phyloP scores from a whole-genome alignment of 2,888 invertebrate species.

The Odontomyia ornata region DNA sequence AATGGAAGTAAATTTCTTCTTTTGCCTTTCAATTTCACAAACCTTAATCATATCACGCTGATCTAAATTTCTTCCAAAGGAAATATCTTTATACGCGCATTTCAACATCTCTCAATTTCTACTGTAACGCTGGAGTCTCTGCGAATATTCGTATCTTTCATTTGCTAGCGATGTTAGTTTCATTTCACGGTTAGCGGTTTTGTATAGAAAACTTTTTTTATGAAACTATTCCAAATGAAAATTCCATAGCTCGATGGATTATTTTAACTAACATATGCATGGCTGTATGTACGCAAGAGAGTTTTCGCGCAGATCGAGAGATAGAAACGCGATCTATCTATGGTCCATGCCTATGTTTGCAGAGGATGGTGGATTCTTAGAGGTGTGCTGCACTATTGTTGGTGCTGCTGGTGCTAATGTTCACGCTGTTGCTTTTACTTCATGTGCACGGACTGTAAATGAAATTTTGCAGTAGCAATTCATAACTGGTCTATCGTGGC shows the following conservation, averaged over 20 bases:
- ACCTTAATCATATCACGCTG: slow-evolving; percentile 7
- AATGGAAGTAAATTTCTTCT: neutral
- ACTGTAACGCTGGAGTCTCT: too few relatives aligned
- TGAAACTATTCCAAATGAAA: neutral
- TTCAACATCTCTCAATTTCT: neutral
- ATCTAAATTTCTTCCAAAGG: neutral
- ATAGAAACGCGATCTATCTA: neutral
- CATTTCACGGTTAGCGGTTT: slow-evolving; percentile 1
- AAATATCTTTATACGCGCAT: neutral
- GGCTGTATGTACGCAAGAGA: neutral
- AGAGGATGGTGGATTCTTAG: too few relatives aligned
- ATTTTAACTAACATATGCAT: neutral
- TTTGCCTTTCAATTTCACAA: slow-evolving; percentile 35
- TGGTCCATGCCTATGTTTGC: too few relatives aligned
- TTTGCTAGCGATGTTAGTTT: neutral
- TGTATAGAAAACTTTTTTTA: neutral
- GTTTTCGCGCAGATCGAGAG: neutral
- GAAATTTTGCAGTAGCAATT: slow-evolving; percentile 28
- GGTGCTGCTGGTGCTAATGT: neutral
- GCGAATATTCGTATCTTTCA: neutral
- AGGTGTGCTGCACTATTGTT: neutral
- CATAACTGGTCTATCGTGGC: slow-evolving; percentile 27
- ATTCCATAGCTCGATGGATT: neutral
- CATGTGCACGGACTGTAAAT: neutral
- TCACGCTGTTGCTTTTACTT: neutral